Conservation (phyloP, 2,888 invertebrate genomes). For the Archaeoteleia sp. region DNA sequence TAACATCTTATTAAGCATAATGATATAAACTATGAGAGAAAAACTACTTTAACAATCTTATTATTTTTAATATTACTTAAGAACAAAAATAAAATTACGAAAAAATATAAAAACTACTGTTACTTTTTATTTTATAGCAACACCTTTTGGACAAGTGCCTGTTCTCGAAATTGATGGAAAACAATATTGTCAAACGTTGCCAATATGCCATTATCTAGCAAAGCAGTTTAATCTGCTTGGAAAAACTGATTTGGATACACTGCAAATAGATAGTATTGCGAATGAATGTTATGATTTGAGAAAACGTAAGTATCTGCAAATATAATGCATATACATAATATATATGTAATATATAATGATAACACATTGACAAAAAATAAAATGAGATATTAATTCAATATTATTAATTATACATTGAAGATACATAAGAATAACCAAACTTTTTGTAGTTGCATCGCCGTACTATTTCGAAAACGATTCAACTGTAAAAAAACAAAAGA, state of each 20-base stretch:
- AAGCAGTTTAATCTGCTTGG: constrained; percentile 64
- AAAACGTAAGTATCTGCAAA: constrained; percentile 64
- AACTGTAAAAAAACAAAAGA: constrained; percentile 57
- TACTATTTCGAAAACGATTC: constrained; percentile 63
- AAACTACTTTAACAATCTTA: no score
- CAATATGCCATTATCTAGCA: constrained; percentile 68
- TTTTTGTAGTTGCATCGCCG: constrained; percentile 55
- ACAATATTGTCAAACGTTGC: constrained; percentile 61
- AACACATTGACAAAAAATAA: no score
- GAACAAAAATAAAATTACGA: no score
- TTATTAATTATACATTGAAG: background rate
- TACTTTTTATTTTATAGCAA: constrained; percentile 53
- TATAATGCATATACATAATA: no score
- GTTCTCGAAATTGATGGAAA: constrained; percentile 66
- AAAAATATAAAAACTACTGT: background rate
- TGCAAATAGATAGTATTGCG: constrained; percentile 64
- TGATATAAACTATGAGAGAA: no score
- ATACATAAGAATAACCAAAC: background rate
- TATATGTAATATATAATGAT: constrained; percentile 33
- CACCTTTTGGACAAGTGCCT: constrained; percentile 67
- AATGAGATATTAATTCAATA: background rate
- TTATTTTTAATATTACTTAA: no score
- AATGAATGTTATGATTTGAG: constrained; percentile 63
- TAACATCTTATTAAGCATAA: no score
- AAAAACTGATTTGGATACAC: constrained; percentile 64